Base-by-base conservation (phyloP, 2,797 vertebrate genomes). In the Acanthis flammea region DNA sequence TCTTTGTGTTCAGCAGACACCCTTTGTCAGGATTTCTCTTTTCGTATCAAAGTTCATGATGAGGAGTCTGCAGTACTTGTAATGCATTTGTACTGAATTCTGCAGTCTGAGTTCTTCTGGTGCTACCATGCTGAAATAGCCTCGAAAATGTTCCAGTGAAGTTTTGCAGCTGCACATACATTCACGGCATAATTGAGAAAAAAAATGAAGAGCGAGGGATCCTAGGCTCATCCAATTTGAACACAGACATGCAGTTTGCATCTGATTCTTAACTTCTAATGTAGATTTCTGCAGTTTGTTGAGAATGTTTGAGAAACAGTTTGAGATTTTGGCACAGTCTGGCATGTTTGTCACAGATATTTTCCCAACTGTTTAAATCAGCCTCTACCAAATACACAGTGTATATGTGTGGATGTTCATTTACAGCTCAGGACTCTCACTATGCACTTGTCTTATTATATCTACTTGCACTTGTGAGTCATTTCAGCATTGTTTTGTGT, bases 1-100 rank as follows among this genome's bases (percentile, higher is more conserved):
- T 73, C 15, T 93, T 47, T 92, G 44, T 85, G 81, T 87, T 89
- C 51, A 78, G 47, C 35, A 68, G 67, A 91, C 79, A 63, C 28
- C 67, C 33, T 84, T 91, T 73, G 41, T 92, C 45, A 86, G 72
- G 41, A 80, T 90, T 92, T 86, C 81, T 73, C 58, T 45, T 94
- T 91, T 77, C 11, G 1, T 73, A 70, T 60, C 37, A 63, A 51
- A 87, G 75, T 79, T 87, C 63, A 53, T 62, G 33, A 27, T 67
- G 60, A 88, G 42, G n/a, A 73, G 42, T 70, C 55, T 81, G 44
- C 58, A 48, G 37, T 58, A 50, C 22, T 80, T 80, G 18, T 55
- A 79, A 17, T 83, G 57, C 14, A 17, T 91, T 91, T 93, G n/a
- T 92, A 87, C 91, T 85, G 63, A 67, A 74, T 77, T 93, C 33